These are phyloP conservation scores for Oryctolagus cuniculus DNA, from an alignment of 2,113 vertebrate species.

Conservation along the genomic window DNA sequence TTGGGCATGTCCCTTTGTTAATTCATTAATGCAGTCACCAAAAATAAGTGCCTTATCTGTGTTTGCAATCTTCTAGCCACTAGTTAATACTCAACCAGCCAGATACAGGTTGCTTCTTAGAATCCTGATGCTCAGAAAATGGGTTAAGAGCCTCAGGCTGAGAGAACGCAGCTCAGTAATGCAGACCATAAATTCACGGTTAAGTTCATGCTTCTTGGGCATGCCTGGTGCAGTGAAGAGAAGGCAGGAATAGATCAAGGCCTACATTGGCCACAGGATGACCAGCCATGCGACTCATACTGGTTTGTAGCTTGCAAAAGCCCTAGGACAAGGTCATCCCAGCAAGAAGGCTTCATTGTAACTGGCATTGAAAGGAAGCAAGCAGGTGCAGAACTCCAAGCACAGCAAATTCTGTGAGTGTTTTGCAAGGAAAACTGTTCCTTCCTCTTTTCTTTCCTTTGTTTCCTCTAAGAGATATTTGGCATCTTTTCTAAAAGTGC, in stretches of 20 bases:
- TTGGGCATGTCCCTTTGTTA: neutral
- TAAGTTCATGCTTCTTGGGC: neutral
- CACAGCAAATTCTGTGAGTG: neutral
- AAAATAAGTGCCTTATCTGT: neutral
- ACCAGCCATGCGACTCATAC: neutral
- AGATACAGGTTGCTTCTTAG: neutral
- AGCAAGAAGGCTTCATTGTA: neutral
- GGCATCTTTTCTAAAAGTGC: neutral
- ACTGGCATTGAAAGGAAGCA: neutral
- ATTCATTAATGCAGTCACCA: neutral
- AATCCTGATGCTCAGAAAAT: neutral
- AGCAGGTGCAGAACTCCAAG: neutral
- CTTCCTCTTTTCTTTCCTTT: neutral
- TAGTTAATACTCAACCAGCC: neutral
- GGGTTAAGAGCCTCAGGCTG: neutral
- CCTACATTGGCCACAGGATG: neutral
- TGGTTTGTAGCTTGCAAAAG: neutral
- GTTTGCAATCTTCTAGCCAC: neutral
- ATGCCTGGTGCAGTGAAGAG: neutral
- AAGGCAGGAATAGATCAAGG: neutral
- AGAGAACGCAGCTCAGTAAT: neutral
- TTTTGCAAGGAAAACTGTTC: neutral
- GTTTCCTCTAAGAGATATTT: conserved; percentile 35
- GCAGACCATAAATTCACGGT: neutral
- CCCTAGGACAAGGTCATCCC: neutral